A percentile compares a stretch with the other conserved stretches of the same genome.
phyloP scores from a whole-genome alignment of 2,797 vertebrate genomes.

The Enteromius mattozi region DNA sequence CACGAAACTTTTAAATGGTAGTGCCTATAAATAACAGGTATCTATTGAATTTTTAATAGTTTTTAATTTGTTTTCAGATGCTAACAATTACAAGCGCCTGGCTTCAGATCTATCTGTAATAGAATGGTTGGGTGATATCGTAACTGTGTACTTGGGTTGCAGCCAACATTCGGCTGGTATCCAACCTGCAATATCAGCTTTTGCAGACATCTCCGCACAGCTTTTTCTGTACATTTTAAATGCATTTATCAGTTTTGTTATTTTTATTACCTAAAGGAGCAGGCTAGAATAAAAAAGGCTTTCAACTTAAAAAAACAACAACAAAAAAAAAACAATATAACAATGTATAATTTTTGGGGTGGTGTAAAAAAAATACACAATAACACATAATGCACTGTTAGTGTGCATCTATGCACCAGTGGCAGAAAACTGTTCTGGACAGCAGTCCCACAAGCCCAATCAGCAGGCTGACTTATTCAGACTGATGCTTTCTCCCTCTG shows the following conservation, averaged over 20 bases:
- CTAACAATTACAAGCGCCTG: slow-evolving; percentile 40
- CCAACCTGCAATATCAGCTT: slow-evolving; percentile 31
- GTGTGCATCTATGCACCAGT: neutral
- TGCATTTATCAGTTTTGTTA: neutral
- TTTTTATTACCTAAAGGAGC: neutral
- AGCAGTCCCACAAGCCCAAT: neutral
- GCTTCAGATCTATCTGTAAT: slow-evolving; percentile 44
- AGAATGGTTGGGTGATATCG: slow-evolving; percentile 44
- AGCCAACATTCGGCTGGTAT: slow-evolving; percentile 29
- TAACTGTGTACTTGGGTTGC: slow-evolving; percentile 26
- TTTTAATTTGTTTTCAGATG: slow-evolving; percentile 53
- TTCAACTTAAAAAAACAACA: neutral
- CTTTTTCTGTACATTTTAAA: slow-evolving; percentile 12
- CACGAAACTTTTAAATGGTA: neutral
- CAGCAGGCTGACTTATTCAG: slow-evolving; percentile 14
- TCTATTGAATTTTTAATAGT: slow-evolving; percentile 37
- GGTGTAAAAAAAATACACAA: neutral
- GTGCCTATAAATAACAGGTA: neutral
- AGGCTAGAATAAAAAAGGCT: neutral
- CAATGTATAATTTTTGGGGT: neutral
- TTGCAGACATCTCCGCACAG: slow-evolving; percentile 35
- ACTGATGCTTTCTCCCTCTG: neutral
- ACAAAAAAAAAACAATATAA: neutral
- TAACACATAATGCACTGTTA: neutral
- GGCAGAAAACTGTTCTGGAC: neutral